A percentile compares a stretch with the other conserved stretches of the same genome.
Evolutionary conservation across 2,797 vertebrate species (phyloP).

Genomic region (Heterohyrax brucei): DNA sequence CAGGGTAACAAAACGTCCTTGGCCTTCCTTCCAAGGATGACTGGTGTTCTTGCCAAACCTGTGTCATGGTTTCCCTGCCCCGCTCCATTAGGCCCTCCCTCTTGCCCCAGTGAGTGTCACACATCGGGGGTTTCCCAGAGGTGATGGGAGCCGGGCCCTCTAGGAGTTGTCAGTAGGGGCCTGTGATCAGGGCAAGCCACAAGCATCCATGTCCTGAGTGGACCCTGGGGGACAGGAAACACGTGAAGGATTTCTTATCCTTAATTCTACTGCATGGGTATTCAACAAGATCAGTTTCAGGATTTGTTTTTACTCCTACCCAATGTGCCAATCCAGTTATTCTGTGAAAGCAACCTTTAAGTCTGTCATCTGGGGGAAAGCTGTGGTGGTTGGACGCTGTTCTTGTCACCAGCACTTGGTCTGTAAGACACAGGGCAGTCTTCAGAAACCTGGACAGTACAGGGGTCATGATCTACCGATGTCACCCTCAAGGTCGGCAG

Average conservation of each 20-base stretch:
- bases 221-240: neutral
- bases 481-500: too few relatives aligned
- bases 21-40: neutral
- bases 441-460: neutral
- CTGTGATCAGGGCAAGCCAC: neutral
- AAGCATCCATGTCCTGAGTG: neutral
- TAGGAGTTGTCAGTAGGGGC: neutral
- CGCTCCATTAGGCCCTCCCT: neutral
- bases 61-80: neutral
- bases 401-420: neutral
- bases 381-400: neutral
- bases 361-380: neutral
- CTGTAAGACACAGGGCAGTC: neutral
- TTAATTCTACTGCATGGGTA: neutral
- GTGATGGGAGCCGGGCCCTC: neutral
- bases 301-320: neutral
- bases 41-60: slow-evolving; percentile 10
- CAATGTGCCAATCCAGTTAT: neutral
- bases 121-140: neutral
- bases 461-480: too few relatives aligned
- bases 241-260: neutral
- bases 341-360: slow-evolving; percentile 24
- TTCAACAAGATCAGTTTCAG: neutral
- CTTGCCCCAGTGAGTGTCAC: neutral
- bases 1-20: neutral